Evolutionary conservation across 2,113 vertebrate species (phyloP).

Genomic region (Dipodomys merriami): DNA sequence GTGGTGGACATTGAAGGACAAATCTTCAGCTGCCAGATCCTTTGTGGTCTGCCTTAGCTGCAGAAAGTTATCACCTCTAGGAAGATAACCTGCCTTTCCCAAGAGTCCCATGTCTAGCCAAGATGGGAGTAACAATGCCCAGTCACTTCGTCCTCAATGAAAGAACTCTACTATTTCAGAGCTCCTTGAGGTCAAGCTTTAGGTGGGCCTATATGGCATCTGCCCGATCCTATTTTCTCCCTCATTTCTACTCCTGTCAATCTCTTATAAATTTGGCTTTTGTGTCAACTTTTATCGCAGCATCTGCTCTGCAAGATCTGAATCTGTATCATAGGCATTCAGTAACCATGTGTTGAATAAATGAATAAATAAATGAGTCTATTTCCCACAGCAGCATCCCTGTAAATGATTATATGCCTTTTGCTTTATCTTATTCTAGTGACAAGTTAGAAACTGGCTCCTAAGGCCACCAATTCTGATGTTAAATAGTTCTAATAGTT

Average conservation of each 20-base stretch:
- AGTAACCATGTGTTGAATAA: background rate
- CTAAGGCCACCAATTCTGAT: background rate
- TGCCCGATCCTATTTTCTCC: background rate
- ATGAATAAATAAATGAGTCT: background rate
- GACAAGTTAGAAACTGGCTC: conserved; percentile 41
- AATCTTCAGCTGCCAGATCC: background rate
- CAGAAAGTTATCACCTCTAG: background rate
- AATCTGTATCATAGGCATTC: background rate
- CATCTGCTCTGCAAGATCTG: background rate
- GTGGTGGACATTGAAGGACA: background rate
- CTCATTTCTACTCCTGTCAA: background rate
- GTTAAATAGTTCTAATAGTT: conserved; percentile 41
- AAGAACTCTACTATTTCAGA: background rate
- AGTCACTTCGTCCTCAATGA: background rate
- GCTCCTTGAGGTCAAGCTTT: background rate
- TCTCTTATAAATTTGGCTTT: background rate
- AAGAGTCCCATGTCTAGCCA: background rate
- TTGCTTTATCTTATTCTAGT: conserved; percentile 2
- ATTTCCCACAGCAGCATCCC: background rate
- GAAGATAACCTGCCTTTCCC: background rate
- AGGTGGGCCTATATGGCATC: background rate
- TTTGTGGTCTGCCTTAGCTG: background rate
- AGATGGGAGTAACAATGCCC: background rate
- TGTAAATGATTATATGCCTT: background rate
- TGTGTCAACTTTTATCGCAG: background rate